A percentile compares a stretch with the other conserved stretches of the same genome.
phyloP scores from a whole-genome alignment of 1,140 invertebrate species.

The Drosophila tani region DNA sequence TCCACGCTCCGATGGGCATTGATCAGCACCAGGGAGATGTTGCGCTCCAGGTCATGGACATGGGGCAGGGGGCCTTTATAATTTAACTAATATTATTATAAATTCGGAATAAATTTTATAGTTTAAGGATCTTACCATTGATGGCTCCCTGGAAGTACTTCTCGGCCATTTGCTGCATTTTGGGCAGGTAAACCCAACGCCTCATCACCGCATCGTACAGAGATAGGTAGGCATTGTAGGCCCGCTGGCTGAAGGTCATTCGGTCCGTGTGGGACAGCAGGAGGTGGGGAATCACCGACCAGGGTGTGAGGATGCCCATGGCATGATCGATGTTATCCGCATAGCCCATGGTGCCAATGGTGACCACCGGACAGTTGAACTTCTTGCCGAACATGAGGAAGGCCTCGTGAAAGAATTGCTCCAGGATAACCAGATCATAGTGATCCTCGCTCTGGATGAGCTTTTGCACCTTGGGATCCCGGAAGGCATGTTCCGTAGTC shows the following conservation, averaged over 20 bases:
- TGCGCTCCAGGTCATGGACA: conserved; percentile 85
- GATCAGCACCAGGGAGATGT: conserved; percentile 86
- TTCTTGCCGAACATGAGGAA: conserved; percentile 86
- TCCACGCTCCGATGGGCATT: conserved; percentile 86
- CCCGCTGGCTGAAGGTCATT: conserved; percentile 75
- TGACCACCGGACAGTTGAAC: conserved; percentile 86
- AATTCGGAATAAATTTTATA: too few relatives aligned
- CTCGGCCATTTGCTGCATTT: conserved; percentile 82
- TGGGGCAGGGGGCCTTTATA: conserved; percentile 70
- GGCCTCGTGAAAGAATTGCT: conserved; percentile 87
- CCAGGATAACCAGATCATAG: conserved; percentile 86
- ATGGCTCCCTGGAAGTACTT: conserved; percentile 70
- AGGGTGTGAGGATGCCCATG: conserved; percentile 86
- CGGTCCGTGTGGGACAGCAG: conserved; percentile 84
- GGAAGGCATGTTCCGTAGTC: conserved; percentile 85
- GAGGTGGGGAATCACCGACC: conserved; percentile 85
- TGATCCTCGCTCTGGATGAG: conserved; percentile 84
- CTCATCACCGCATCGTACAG: conserved; percentile 74
- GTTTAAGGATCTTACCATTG: conserved; percentile 26
- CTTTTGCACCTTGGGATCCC: conserved; percentile 84
- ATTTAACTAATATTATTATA: neutral
- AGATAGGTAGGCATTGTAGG: conserved; percentile 75
- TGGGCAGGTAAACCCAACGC: conserved; percentile 73
- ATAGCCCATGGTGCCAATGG: conserved; percentile 86
- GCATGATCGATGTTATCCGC: conserved; percentile 86